Evolutionary conservation across 2,888 invertebrate species (phyloP), one percentile per base, ranked within the genome.

Genomic region (Microplitis manilae): DNA sequence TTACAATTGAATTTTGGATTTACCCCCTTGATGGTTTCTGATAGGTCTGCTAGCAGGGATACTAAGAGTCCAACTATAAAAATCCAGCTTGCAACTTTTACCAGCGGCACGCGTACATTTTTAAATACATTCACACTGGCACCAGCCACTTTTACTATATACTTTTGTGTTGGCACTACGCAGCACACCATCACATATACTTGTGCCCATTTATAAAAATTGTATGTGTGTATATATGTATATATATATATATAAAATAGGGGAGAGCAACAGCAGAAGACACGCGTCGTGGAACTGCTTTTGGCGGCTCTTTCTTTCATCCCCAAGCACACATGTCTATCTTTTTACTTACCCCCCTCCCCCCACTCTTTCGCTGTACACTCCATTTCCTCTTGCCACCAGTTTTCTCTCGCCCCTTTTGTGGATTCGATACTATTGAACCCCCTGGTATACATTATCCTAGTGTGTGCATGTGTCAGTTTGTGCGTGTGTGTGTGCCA

Each of bases 21-120:
- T 73, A 79, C 69, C 73, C 61, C 64, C 68, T 67, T 5, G 1
- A 50, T 50, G 50, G 50, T 50, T 50, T 50, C 50, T 50, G 50
- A 50, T 50, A 50, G 50, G 50, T 50, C 50, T 13, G 50, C 13
- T 13, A 50, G 50, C 13, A 30, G 30, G 30, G 2, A 30, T 30
- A 30, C 30, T 2, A 30, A 30, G 30, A 59, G 59, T 13, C n/a
- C 59, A 20, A 39, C 67, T 68, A 15, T 62, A 9, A 17, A 70
- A 77, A 78, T 81, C 70, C 82, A 82, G 82, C 84, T 84, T 82
- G 82, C 81, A 79, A 84, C 84, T 83, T 83, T 84, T 81, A 81
- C 82, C 81, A 80, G 81, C 83, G 86, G 86, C 86, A 86, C 86
- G 86, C 86, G 86, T 82, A 82, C 83, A 81, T 85, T 85, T 85